Percentiles rank a stretch among this genome's conserved stretches.
Conservation (phyloP, 2,888 invertebrate species). For the Orchesellides sinensis region DNA sequence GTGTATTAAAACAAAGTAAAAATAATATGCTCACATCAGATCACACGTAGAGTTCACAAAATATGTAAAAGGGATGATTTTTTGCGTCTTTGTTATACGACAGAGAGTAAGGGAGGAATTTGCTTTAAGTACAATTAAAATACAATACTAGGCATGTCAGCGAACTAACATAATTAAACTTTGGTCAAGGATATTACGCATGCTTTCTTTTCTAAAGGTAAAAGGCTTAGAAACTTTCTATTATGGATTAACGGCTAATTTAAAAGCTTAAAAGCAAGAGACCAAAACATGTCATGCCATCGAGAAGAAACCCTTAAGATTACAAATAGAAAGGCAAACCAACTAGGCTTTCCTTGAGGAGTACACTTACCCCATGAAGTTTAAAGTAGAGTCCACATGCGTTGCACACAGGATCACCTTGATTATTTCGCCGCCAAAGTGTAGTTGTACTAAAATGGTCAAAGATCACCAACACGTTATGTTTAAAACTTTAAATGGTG, state of each 20-base stretch:
- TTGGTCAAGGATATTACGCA: too few relatives aligned
- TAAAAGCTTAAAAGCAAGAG: constrained; percentile 42
- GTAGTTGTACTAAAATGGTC: constrained; percentile 77
- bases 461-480: not conserved
- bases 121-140: too few relatives aligned
- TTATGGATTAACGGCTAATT: not conserved
- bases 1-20: too few relatives aligned
- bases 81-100: too few relatives aligned
- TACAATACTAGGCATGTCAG: too few relatives aligned
- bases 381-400: constrained; percentile 90
- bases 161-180: too few relatives aligned
- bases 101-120: too few relatives aligned
- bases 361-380: constrained; percentile 85
- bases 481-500: not conserved
- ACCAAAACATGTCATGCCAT: not conserved
- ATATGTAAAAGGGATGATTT: too few relatives aligned
- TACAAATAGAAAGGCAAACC: not conserved
- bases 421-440: constrained; percentile 77
- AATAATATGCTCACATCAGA: too few relatives aligned
- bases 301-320: not conserved
- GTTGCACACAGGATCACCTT: constrained; percentile 83
- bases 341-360: not conserved
- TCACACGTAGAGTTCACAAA: not conserved
- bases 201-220: too few relatives aligned
- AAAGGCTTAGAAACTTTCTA: too few relatives aligned